Base-by-base conservation (phyloP, 2,888 invertebrate genomes). In the Clistopyga incitator region DNA sequence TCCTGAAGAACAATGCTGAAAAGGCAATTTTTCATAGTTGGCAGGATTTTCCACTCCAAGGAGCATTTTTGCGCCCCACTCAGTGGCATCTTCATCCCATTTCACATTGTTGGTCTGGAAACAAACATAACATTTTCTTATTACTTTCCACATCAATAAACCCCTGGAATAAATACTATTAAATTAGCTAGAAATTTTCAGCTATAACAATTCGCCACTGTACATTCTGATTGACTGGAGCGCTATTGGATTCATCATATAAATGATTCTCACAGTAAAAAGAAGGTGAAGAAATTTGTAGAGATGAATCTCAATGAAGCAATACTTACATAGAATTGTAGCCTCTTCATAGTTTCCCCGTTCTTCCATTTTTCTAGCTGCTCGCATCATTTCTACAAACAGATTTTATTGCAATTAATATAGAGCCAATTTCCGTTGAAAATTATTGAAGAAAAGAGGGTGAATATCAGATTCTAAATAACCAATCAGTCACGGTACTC, bases 401-500 rank as follows among this genome's bases (percentile, higher is more conserved):
- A 56, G 50, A 64, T 38, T 18, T 54, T 2, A 47, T 18, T 25
- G 52, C 1, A 10, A 23, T 50, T 61, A 42, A 23, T 10, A 47
- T 11, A 11, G 47, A 42, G 45, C 6, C 11, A 59, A 45, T 45
- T 29, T 42, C 20, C 2, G n/a, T 47, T 23, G 10, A 1, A 6
- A n/a, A 8, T 6, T 8, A 25, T 67, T 0, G 23, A 23, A 3
- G 38, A 52, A 3, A 50, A 11, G 45, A 13, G 13, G 4, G 8
- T 61, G 59, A 34, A 6, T 8, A 34, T 86, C 81, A 85, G 87
- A 87, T 88, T 68, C 75, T 61, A 82, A 75, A 86, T 84, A 88
- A 88, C 88, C 88, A 89, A 86, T 92, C 92, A 88, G 71, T 92
- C 92, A 92, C 64, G 82, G 82, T 78, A 78, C 34, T 92, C 92